Evolutionary conservation across 1,140 invertebrate genomes (phyloP).

Genomic region (Akabosia matsudoensis): DNA sequence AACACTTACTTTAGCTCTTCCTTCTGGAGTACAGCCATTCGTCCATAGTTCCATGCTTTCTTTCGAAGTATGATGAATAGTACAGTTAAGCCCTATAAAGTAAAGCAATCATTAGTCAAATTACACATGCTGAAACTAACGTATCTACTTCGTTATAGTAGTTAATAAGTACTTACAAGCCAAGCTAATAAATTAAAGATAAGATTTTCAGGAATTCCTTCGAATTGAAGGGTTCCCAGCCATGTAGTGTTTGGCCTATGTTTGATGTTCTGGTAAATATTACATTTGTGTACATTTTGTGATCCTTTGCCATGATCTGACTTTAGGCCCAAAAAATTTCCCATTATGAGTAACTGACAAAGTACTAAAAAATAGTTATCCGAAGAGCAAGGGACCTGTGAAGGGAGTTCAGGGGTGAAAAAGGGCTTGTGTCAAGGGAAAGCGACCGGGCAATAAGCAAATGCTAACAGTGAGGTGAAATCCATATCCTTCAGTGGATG

Average conservation of each 20-base stretch:
- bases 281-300: background rate
- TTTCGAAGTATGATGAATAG: constrained; percentile 79
- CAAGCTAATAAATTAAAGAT: constrained; percentile 76
- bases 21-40: constrained; percentile 81
- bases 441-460: too few relatives aligned
- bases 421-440: too few relatives aligned
- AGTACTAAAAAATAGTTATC: background rate
- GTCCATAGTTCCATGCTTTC: constrained; percentile 87
- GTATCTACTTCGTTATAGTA: constrained; percentile 18
- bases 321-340: background rate
- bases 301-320: background rate
- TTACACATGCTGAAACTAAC: background rate
- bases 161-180: constrained; percentile 64
- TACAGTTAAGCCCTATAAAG: constrained; percentile 58
- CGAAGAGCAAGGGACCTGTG: background rate
- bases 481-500: too few relatives aligned
- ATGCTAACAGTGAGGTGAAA: too few relatives aligned
- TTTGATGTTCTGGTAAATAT: background rate
- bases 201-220: constrained; percentile 83
- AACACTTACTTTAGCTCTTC: constrained; percentile 64
- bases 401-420: too few relatives aligned
- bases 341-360: background rate
- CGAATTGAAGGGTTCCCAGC: constrained; percentile 57
- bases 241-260: background rate
- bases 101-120: background rate